Base-by-base conservation (phyloP, 2,888 invertebrate genomes). In the Himalopsyche tibetana region DNA sequence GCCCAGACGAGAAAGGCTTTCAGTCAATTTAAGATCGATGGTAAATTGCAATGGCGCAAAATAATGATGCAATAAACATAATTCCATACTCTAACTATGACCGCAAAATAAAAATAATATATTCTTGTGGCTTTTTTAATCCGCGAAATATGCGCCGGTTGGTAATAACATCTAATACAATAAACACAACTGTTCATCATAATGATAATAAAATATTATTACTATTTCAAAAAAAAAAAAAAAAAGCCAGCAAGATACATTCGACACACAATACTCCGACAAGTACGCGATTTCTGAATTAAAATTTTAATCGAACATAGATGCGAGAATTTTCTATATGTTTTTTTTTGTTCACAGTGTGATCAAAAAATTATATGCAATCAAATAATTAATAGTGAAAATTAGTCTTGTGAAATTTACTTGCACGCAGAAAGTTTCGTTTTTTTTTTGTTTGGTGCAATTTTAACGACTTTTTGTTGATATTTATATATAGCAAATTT, bases 141-240 rank as follows among this genome's bases (percentile, higher is more conserved):
- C 63, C 63, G 63, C 63, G 63, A 63, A 63, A 19, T 11, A n/a
- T 63, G 19, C 8, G 19, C 11, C 8, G 45, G 51, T 15, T 15
- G 63, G 63, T 85, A 85, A 85, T 85, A 81, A 82, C 82, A 80
- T 63, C 85, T 82, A 85, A 85, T 82, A 85, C 85, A 85, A 85
- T 85, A 85, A 85, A 85, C 85, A 85, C 85, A 85, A 85, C 85
- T 45, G 85, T 82, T 85, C 81, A 85, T 85, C 63, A 63, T 63
- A 63, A n/a, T 63, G 63, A 63, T 63, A 19, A 63, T 63, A 63
- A 63, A 63, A 63, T 63, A 63, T 63, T 63, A 63, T 63, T 63
- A 63, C 63, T 63, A 63, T 63, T 63, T 11, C 9, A 63, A 28
- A 63, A 63, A 63, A 63, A 63, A 63, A 63, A 42, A 5, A 42